A percentile compares a stretch with the other conserved stretches of the same genome.
phyloP scores from a whole-genome alignment of 2,888 invertebrate species.

The Pseudococcus viburni region DNA sequence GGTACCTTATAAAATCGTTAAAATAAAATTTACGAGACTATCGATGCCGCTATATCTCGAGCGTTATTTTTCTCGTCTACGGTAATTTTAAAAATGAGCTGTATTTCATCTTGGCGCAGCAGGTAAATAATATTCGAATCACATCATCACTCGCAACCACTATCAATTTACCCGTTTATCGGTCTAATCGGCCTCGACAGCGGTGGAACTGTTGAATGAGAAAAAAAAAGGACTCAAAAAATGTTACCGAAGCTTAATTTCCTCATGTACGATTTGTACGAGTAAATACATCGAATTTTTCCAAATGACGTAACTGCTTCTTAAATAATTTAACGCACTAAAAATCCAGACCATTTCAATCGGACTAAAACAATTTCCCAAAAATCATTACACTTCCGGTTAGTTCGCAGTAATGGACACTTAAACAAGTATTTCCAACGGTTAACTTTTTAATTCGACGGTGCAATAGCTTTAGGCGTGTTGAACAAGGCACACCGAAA shows the following conservation, averaged over 20 bases:
- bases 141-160: conserved; percentile 6
- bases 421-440: neutral
- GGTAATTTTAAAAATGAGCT: conserved; percentile 25
- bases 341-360: neutral
- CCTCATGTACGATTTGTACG: no score
- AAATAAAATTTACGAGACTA: conserved; percentile 19
- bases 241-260: neutral
- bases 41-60: neutral
- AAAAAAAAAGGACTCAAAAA: neutral
- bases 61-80: neutral
- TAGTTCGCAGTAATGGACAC: neutral
- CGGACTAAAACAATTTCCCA: neutral
- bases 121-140: conserved; percentile 15
- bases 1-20: conserved; percentile 11
- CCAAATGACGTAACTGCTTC: neutral
- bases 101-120: neutral
- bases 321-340: neutral
- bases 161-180: conserved; percentile 25
- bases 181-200: neutral
- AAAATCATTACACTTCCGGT: conserved; percentile 3
- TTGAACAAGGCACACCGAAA: neutral
- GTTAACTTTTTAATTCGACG: conserved; percentile 15
- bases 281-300: neutral
- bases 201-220: neutral
- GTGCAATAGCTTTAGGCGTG: neutral